Evolutionary conservation across 2,797 vertebrate genomes (phyloP), one percentile per base, ranked within the genome.

Genomic region (Rallus crepitans): DNA sequence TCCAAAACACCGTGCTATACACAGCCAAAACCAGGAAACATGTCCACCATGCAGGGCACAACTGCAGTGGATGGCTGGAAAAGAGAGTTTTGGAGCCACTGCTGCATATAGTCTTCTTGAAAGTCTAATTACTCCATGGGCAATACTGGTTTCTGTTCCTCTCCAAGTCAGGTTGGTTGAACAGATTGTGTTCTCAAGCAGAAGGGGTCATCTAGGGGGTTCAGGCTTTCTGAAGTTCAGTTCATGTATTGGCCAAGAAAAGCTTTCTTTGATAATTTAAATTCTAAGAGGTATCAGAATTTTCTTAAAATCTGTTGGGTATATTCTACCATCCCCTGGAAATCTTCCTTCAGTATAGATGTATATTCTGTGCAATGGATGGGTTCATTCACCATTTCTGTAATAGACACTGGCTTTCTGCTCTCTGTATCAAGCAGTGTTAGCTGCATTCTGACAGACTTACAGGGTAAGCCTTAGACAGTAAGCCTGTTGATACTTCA

Each of bases 61-160:
- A 5, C 1, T 65, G 25, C 0, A 9, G 5, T 2, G 3, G 9
- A 45, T 4, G 14, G 15, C 16, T 0, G 4, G 37, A 69, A 27
- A 18, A 63, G 5, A 18, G 31, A 35, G 25, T 18, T 59, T 15
- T 48, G 48, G 33, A 80, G 13, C 15, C 5, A 5, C 25, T 90
- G 37, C 42, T 88, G 24, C 39, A 19, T 77, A 6, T 15, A 15
- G 12, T 70, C 15, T 40, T 70, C 37, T 52, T 27, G 16, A 17
- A 90, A 50, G 18, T 21, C 4, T 65, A 23, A 23, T 15, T 5
- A 64, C 13, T 66, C 31, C 16, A 9, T 23, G 17, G 15, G 25
- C 5, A 75, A 3, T 19, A 16, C 15, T 73, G 8, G 21, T 88
- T 94, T 92, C 57, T 37, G 12, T 86, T 45, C 14, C 16, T 90